These are phyloP conservation scores for Gymnoscelis rufifasciata DNA, from an alignment of 2,888 invertebrate genomes.

Conservation along the genomic window DNA sequence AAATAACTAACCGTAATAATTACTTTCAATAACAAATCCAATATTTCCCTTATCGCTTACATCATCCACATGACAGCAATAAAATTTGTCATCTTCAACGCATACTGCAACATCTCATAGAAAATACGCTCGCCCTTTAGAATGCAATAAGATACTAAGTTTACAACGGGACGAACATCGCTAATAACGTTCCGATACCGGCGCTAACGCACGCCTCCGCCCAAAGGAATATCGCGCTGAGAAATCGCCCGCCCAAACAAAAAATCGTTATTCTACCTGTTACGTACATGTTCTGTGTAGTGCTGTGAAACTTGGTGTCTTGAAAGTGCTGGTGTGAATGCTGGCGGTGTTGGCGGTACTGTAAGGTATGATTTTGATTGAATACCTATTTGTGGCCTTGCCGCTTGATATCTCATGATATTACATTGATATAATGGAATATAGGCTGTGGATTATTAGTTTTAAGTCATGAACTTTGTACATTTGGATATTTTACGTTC, in stretches of 20 bases:
- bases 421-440: too few species aligned
- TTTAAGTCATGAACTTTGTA: too few species aligned
- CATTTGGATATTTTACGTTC: too few species aligned
- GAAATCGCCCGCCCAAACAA: slow-evolving; percentile 7
- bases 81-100: slow-evolving; percentile 6
- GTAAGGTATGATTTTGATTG: slow-evolving; percentile 19
- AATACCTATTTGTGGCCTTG: too few species aligned
- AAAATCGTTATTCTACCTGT: slow-evolving; percentile 4
- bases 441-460: too few species aligned
- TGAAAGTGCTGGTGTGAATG: too few species aligned
- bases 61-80: background rate
- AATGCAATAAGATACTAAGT: slow-evolving; percentile 56
- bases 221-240: slow-evolving; percentile 36
- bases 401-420: too few species aligned
- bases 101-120: slow-evolving; percentile 9
- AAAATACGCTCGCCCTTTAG: slow-evolving; percentile 37
- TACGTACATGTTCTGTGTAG: slow-evolving; percentile 29
- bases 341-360: slow-evolving; percentile 5
- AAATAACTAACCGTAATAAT: too few species aligned
- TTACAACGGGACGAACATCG: slow-evolving; percentile 47
- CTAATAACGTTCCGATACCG: slow-evolving; percentile 62
- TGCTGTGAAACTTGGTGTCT: slow-evolving; percentile 35
- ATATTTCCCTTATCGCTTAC: background rate
- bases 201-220: slow-evolving; percentile 73
- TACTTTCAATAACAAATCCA: background rate